Evolutionary conservation across 2,797 vertebrate genomes (phyloP).

Genomic region (Ceryle rudis): DNA sequence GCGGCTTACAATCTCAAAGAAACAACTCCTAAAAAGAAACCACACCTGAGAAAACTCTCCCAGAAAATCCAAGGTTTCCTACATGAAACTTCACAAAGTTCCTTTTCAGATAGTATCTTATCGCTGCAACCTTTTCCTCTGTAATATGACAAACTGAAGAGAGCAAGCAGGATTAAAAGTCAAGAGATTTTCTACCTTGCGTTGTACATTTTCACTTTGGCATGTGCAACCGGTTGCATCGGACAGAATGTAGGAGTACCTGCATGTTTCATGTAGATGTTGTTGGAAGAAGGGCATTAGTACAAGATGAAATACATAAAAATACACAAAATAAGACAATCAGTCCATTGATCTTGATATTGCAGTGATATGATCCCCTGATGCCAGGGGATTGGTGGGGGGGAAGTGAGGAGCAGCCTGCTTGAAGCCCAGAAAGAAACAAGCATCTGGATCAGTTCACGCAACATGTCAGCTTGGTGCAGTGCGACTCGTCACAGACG

Average conservation of each 20-base stretch:
- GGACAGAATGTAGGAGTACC: neutral
- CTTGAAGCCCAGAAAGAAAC: neutral
- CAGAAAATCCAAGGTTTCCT: conserved; percentile 1
- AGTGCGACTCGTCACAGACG: neutral
- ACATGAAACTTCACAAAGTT: neutral
- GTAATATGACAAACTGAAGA: neutral
- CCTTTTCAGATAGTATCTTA: neutral
- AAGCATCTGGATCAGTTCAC: neutral
- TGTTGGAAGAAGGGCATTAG: neutral
- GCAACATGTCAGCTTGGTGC: neutral
- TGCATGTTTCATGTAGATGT: neutral
- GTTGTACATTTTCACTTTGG: neutral
- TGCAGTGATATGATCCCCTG: neutral
- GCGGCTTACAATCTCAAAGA: neutral
- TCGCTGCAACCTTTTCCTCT: conserved; percentile 7
- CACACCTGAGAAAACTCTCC: neutral
- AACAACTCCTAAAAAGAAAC: neutral
- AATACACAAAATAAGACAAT: neutral
- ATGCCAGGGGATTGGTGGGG: neutral
- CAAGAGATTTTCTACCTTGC: neutral
- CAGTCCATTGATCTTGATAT: neutral
- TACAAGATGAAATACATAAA: neutral
- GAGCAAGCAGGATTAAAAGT: neutral
- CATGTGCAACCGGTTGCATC: neutral
- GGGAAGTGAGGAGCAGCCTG: neutral